Evolutionary conservation across 1,140 invertebrate genomes (phyloP).

Genomic region (Dreissena rostriformis): DNA sequence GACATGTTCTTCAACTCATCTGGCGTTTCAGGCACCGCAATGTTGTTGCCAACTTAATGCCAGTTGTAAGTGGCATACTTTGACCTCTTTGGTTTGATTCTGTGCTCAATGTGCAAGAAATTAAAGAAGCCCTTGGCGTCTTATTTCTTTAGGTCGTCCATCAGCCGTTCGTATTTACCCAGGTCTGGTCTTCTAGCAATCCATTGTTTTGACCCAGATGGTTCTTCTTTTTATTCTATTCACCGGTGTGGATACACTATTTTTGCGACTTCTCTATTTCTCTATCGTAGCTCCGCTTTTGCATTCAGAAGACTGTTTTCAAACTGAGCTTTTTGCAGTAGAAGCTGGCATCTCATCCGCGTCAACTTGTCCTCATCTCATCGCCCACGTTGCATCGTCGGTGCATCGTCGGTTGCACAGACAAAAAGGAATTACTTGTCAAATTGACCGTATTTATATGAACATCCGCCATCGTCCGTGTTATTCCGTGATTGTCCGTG

Average conservation of each 20-base stretch:
- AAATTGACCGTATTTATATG: too few relatives aligned
- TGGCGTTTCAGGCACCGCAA: background rate
- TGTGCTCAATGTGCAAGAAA: background rate
- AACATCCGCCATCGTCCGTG: too few relatives aligned
- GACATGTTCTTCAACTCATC: background rate
- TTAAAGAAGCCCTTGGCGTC: background rate
- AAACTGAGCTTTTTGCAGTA: background rate
- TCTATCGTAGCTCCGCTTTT: background rate
- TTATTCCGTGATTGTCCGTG: too few relatives aligned
- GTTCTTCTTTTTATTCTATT: background rate
- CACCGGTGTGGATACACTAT: background rate
- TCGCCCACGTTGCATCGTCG: background rate
- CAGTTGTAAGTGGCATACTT: background rate
- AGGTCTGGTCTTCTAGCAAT: background rate
- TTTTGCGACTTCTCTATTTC: conserved; percentile 1
- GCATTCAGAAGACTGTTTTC: background rate
- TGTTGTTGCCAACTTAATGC: background rate
- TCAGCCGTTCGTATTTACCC: background rate
- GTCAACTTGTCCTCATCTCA: conserved; percentile 4
- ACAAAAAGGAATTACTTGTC: too few relatives aligned
- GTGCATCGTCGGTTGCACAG: background rate
- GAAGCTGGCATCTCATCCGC: background rate
- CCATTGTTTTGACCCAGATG: background rate
- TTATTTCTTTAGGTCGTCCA: background rate
- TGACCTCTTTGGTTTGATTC: background rate